Evolutionary conservation across 2,797 vertebrate species (phyloP).

Genomic region (Menidia menidia): DNA sequence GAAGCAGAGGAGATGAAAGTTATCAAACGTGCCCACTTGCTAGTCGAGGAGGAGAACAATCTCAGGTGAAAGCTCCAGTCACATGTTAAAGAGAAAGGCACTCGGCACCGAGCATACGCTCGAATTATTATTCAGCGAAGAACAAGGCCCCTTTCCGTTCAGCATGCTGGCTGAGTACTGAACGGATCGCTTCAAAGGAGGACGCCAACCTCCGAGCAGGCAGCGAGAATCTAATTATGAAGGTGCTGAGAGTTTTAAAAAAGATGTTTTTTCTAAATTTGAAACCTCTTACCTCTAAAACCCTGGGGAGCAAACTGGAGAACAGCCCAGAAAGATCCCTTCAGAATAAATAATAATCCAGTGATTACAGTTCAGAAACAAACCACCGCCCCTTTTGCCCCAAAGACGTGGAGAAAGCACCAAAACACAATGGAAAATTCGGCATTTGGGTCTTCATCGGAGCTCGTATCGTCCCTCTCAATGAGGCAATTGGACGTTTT

Average conservation of each 20-base stretch:
- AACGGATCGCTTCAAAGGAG: slow-evolving; percentile 35
- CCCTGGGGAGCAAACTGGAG: too few species aligned
- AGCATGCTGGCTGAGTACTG: slow-evolving; percentile 39
- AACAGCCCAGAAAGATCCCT: not conserved
- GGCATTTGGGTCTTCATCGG: not conserved
- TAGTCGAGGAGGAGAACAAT: slow-evolving; percentile 77
- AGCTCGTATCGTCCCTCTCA: too few species aligned
- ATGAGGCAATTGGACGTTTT: not conserved
- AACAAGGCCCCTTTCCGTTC: slow-evolving; percentile 19
- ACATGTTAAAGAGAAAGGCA: slow-evolving; percentile 25
- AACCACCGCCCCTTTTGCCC: not conserved
- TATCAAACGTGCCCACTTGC: slow-evolving; percentile 87
- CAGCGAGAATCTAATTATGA: slow-evolving; percentile 34
- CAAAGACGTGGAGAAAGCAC: not conserved
- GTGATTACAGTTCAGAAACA: not conserved
- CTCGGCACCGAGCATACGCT: slow-evolving; percentile 17
- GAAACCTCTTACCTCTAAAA: slow-evolving; percentile 17
- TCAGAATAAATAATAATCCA: slow-evolving; percentile 11
- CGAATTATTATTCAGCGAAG: slow-evolving; percentile 33
- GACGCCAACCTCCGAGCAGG: slow-evolving; percentile 27
- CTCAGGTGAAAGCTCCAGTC: slow-evolving; percentile 40
- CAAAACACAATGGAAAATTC: not conserved
- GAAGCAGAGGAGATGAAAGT: slow-evolving; percentile 93
- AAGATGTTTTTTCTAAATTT: slow-evolving; percentile 14
- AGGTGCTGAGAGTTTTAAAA: slow-evolving; percentile 7